Conservation (phyloP, 2,113 vertebrate species). For the Aphelocoma coerulescens region DNA sequence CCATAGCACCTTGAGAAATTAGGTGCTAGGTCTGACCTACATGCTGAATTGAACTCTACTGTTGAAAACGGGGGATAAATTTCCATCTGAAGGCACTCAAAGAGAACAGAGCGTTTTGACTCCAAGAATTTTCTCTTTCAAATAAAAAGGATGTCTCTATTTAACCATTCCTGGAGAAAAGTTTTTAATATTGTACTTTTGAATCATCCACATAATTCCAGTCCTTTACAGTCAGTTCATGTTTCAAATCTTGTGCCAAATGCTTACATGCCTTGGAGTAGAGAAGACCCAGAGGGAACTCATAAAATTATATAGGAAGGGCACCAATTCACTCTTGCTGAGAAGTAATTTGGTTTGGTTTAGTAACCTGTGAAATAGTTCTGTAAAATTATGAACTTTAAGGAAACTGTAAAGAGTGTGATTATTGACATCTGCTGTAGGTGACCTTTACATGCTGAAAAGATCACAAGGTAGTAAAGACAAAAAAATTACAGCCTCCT, state of each 20-base stretch:
- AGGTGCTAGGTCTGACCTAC: background rate
- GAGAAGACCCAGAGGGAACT: constrained; percentile 33
- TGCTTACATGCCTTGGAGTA: background rate
- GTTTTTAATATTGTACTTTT: background rate
- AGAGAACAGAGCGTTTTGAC: background rate
- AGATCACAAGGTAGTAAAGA: constrained; percentile 53
- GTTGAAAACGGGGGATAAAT: background rate
- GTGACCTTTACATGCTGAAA: constrained; percentile 64
- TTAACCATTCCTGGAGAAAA: constrained; percentile 15
- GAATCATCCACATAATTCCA: constrained; percentile 33
- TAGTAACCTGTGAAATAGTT: constrained; percentile 60
- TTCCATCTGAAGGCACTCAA: background rate
- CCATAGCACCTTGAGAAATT: background rate
- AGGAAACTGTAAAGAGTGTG: constrained; percentile 40
- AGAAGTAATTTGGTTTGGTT: constrained; percentile 61
- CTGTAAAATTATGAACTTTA: constrained; percentile 64
- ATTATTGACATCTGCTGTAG: constrained; percentile 48
- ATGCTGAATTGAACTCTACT: background rate
- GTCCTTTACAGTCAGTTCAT: constrained; percentile 26
- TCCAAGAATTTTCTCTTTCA: background rate
- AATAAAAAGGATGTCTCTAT: background rate
- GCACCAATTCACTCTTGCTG: constrained; percentile 55
- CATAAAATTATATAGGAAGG: constrained; percentile 62
- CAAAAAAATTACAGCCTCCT: constrained; percentile 52
- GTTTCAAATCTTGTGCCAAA: constrained; percentile 45